Evolutionary conservation across 2,113 vertebrate genomes (phyloP), one percentile per base, ranked within the genome.

Genomic region (Arvicanthis niloticus): DNA sequence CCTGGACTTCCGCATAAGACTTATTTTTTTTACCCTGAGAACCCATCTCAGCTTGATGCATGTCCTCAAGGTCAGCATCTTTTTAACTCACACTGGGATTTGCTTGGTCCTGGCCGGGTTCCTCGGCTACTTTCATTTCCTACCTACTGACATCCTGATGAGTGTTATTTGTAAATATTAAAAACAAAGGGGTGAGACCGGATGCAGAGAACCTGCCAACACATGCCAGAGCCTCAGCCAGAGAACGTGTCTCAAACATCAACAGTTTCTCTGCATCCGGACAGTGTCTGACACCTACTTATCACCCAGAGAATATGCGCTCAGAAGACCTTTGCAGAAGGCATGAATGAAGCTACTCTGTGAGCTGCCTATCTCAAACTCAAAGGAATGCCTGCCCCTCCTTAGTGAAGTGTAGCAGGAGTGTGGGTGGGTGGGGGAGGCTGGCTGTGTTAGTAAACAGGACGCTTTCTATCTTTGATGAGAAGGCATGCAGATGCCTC

Each of bases 141-240:
- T 95, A 85, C 92, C 96, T 93, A 82, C 80, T 80, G 90, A 95
- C 93, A 95, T 87, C 34, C 67, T 91, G 97, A 97, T 96, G 91
- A 91, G 60, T 56, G 90, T 93, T 65, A 92, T 95, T 97, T 91
- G 95, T 86, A 96, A 95, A 95, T 96, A 97, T 94, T 93, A 92
- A 95, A 97, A 92, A 93, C 93, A 91, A 88, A 53, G 72, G 87
- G 85, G 77, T 96, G 88, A 96, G 67, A 87, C 51, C 1, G 1
- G 60, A 92, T 65, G 81, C 65, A 90, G 89, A 95, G 87, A 94
- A 88, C 48, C 40, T 97, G 93, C 76, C 97, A 96, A 95, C 93
- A 92, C 81, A 91, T 82, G 91, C 73, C 93, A 94, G 45, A 85
- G 45, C 62, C 77, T 86, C 80, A 89, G 80, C 56, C 10, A 87